A percentile compares a stretch with the other conserved stretches of the same genome.
phyloP scores from a whole-genome alignment of 2,113 vertebrate species.

The Rhinolophus ferrumequinum region DNA sequence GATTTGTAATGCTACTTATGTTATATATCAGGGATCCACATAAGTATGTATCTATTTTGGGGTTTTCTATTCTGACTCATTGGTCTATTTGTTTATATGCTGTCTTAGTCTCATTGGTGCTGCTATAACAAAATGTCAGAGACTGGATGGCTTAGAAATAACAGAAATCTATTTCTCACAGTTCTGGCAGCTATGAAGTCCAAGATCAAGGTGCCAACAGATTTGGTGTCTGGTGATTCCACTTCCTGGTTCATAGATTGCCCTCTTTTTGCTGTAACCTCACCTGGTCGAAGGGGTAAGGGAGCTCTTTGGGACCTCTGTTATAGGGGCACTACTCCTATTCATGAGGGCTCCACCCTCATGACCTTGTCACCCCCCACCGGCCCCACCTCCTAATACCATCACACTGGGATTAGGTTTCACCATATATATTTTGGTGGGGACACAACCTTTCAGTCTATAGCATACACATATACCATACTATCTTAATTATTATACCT shows the following conservation, averaged over 20 bases:
- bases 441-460: background rate
- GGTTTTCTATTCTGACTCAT: background rate
- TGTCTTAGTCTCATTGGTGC: background rate
- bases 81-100: background rate
- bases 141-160: background rate
- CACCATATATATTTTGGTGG: background rate
- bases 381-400: background rate
- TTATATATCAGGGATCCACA: background rate
- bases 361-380: background rate
- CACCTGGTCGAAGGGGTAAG: background rate
- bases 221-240: background rate
- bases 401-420: background rate
- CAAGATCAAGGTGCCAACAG: background rate
- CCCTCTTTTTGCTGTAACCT: background rate
- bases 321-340: background rate
- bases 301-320: background rate
- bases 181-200: background rate
- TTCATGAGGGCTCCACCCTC: background rate
- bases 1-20: background rate
- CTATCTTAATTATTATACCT: conserved; percentile 4
- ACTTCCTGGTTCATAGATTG: background rate
- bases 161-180: background rate
- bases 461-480: background rate
- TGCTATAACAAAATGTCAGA: background rate
- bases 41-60: background rate